Evolutionary conservation across 1,140 invertebrate species (phyloP), one percentile per base, ranked within the genome.

Genomic region (Heliconius congener): DNA sequence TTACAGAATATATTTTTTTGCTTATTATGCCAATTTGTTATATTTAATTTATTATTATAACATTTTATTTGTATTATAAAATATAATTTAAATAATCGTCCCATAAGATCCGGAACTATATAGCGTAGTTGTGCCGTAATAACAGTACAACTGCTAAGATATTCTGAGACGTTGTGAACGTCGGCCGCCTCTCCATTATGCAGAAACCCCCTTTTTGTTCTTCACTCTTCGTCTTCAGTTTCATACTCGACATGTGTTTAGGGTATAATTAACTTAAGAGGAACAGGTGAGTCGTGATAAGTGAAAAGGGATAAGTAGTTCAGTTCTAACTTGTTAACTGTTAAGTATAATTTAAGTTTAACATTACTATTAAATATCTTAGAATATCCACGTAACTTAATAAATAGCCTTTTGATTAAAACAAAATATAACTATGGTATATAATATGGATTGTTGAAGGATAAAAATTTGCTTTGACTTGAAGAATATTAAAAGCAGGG

Each of bases 151-250:
- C 87, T 88, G 84, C 85, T 92, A 90, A 91, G 91, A 91, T 92
- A 93, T 92, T 93, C 90, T 84, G 84, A 91, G 90, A 88, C 84
- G 86, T 82, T 79, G 82, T 82, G 87, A 87, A 82, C 81, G 84
- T 88, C 87, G 85, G 87, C 90, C 88, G 85, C 71, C 87, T 85
- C 85, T 91, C 81, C 79, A 93, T 93, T 88, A 91, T 93, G 90
- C 83, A 92, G 77, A 82, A 89, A 84, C 83, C 84, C 82, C 85
- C 88, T 82, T 91, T 90, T 90, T 89, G 87, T 85, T 84, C 86
- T 81, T 83, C 57, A 66, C 74, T 76, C 74, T 42, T 76, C 80
- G 60, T 66, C 27, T 66, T 66, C 60, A 30, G 60, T 77, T 75
- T 66, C 74, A 77, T 52, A 73, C 50, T 74, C 74, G 73, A 78